Percentiles rank a stretch among this genome's conserved stretches.
Evolutionary conservation across 2,888 invertebrate genomes (phyloP).

Genomic region (Melinopterus prodromus): DNA sequence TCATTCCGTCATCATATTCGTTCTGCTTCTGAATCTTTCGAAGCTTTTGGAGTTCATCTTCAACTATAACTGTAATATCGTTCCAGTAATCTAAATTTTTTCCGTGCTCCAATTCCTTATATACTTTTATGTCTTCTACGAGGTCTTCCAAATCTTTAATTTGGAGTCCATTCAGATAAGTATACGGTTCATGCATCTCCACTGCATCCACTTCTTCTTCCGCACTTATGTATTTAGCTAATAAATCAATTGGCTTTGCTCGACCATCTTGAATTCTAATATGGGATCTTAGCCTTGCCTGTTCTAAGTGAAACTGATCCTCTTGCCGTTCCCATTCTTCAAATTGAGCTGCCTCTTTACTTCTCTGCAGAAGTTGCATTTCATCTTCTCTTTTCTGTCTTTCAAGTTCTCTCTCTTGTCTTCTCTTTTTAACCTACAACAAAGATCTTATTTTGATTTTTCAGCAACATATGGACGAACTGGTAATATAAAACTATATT

Average conservation of each 20-base stretch:
- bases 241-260: slow-evolving; percentile 97
- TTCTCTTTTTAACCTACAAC: slow-evolving; percentile 81
- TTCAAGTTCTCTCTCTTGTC: slow-evolving; percentile 89
- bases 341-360: slow-evolving; percentile 90
- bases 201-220: slow-evolving; percentile 90
- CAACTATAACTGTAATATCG: slow-evolving; percentile 93
- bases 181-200: slow-evolving; percentile 98
- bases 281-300: slow-evolving; percentile 91
- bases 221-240: slow-evolving; percentile 95
- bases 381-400: slow-evolving; percentile 84
- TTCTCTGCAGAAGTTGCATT: slow-evolving; percentile 83
- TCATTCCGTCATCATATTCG: slow-evolving; percentile 66
- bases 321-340: slow-evolving; percentile 96
- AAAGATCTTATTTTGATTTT: background rate
- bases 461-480: too few relatives aligned
- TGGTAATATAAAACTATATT: too few relatives aligned
- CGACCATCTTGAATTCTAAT: slow-evolving; percentile 96
- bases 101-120: slow-evolving; percentile 90
- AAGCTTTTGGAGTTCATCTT: slow-evolving; percentile 90
- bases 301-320: slow-evolving; percentile 96
- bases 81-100: slow-evolving; percentile 93
- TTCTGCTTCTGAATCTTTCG: slow-evolving; percentile 73
- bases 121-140: slow-evolving; percentile 94
- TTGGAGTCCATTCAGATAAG: slow-evolving; percentile 90
- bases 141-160: slow-evolving; percentile 94